These are phyloP conservation scores for Limnephilus rhombicus DNA, from an alignment of 2,888 invertebrate species.

Conservation along the genomic window DNA sequence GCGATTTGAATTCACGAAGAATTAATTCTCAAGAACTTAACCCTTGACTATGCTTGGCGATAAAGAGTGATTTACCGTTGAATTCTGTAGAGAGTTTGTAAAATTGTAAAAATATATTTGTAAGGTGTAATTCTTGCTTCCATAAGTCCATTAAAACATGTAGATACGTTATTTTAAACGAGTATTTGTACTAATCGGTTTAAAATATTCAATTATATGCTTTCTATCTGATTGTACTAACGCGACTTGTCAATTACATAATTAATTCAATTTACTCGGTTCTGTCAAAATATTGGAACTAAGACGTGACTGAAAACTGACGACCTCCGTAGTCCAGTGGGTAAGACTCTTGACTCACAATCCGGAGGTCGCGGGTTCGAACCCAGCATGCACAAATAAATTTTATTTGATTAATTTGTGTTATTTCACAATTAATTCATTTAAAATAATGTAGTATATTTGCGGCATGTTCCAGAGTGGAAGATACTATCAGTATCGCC, in stretches of 20 bases:
- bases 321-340: too few relatives aligned
- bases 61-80: not conserved
- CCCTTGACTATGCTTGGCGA: not conserved
- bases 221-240: not conserved
- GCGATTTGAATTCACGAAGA: slow-evolving; percentile 24
- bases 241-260: not conserved
- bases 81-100: not conserved
- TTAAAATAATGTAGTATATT: too few relatives aligned
- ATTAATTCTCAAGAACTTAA: slow-evolving; percentile 9
- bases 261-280: not conserved
- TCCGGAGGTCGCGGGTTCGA: too few relatives aligned
- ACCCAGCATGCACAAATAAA: too few relatives aligned
- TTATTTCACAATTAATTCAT: too few relatives aligned
- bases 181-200: not conserved
- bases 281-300: too few relatives aligned
- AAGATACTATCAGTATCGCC: too few relatives aligned
- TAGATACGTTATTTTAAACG: not conserved
- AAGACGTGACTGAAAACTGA: too few relatives aligned
- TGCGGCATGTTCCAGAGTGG: too few relatives aligned
- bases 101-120: not conserved
- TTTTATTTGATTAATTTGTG: too few relatives aligned
- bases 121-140: not conserved
- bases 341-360: too few relatives aligned
- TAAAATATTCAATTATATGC: not conserved
- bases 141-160: not conserved